Conservation (phyloP, 2,888 invertebrate genomes). For the Cantharis flavilabris region DNA sequence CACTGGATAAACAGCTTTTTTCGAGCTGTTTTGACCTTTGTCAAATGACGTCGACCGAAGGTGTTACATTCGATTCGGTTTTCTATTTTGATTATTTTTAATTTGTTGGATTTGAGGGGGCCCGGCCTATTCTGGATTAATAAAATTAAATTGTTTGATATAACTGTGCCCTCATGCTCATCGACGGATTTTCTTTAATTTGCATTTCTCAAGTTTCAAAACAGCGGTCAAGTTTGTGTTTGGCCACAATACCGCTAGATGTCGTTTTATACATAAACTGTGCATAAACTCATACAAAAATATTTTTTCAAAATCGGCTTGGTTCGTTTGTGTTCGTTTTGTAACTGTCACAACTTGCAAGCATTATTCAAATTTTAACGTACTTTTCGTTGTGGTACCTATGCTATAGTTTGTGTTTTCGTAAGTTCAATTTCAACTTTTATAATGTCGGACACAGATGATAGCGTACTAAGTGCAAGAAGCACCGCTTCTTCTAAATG, state of each 20-base stretch:
- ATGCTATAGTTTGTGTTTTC: not conserved
- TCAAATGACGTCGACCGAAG: too few species aligned
- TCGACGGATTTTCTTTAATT: too few species aligned
- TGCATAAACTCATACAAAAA: not conserved
- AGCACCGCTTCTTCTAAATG: not conserved
- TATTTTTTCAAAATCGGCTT: not conserved
- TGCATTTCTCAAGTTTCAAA: too few species aligned
- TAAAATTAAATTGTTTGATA: too few species aligned
- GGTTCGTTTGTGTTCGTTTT: not conserved
- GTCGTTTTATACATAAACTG: not conserved
- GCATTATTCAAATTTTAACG: not conserved
- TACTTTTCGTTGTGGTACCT: not conserved
- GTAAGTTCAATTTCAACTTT: not conserved
- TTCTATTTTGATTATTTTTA: too few species aligned
- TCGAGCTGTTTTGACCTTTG: too few species aligned
- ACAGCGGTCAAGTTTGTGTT: too few species aligned
- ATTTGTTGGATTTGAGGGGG: too few species aligned
- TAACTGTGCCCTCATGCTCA: too few species aligned
- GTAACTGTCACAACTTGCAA: not conserved
- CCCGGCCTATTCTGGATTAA: too few species aligned
- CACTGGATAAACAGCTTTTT: too few species aligned
- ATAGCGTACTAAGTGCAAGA: conserved; percentile 10
- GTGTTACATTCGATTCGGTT: too few species aligned
- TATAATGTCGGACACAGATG: conserved; percentile 22
- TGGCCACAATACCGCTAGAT: not conserved